Evolutionary conservation across 1,140 invertebrate genomes (phyloP), one percentile per base, ranked within the genome.

Genomic region (Drosophila punjabiensis): DNA sequence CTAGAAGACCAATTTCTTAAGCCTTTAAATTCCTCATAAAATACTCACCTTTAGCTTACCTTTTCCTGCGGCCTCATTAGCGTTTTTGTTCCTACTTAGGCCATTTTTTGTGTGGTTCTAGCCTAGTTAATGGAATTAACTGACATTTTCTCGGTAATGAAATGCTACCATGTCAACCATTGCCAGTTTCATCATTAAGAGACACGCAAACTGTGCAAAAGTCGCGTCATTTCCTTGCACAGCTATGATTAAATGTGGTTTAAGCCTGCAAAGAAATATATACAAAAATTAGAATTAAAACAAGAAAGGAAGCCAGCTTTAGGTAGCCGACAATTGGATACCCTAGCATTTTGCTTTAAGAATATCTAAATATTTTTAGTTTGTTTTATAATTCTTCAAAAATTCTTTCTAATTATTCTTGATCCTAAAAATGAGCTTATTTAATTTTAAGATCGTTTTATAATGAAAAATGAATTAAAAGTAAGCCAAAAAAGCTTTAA

Each of bases 151-250:
- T 33, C n/a, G 20, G 35, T 58, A 79, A 86, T 81, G 79, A 79
- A 85, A 73, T 37, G 52, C 52, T 32, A 35, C 71, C 71, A 39
- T 74, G 71, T 62, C 56, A 52, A 37, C 67, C 70, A 68, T 30
- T 43, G 18, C 68, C 74, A 76, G 33, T 70, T 55, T 48, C 79
- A 71, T 82, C 82, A 79, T 87, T 74, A 67, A 10, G 28, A 30
- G 64, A 62, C 84, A 87, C 84, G 84, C 84, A 58, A 86, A 81
- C 56, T 71, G 39, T n/a, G n/a, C 48, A 47, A 37, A 45, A 65
- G 60, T 74, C 71, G 84, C 81, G 84, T 89, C 84, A 77, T 74
- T 55, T 43, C 67, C 50, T 39, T 28, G 58, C 53, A 53, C 43
- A 71, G 79, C 65, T 76, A 76, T 75, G 76, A 70, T 76, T 75